Base-by-base conservation (phyloP, 1,140 invertebrate species). In the Drosophila trapezifrons region DNA sequence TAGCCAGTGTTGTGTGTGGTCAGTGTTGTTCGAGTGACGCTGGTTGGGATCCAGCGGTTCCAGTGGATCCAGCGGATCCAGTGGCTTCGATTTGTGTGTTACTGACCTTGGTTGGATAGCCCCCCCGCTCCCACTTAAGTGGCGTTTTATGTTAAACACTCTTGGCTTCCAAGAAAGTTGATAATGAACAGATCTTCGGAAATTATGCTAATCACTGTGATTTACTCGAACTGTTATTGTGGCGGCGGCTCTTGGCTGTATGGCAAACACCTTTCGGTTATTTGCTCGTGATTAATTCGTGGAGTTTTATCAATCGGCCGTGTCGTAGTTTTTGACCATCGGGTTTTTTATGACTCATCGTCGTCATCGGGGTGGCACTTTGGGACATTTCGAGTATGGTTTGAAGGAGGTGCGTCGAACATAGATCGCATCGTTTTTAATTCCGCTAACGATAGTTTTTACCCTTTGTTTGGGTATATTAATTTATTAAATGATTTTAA, bases 141-240 rank as follows among this genome's bases (percentile, higher is more conserved):
- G 79, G 38, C 63, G 37, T 89, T 80, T 89, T 84, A 84, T 84
- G 85, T 84, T 89, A 84, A 89, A 51, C 59, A 78, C 51, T 54
- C 32, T n/a, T 10, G 51, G n/a, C 51, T 89, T 89, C 80, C 84
- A 90, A 78, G 84, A 89, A 89, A 89, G 85, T 77, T 80, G 77
- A 76, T 82, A 79, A 83, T 79, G 70, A 56, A 40, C 57, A 60
- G 67, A 37, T 57, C 52, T 51, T 52, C 43, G 72, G 55, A 83
- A 77, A 87, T 89, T 87, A 87, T 87, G 84, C 65, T 89, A 87
- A 87, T 89, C 77, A 47, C 42, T 3, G 38, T 37, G 40, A 67
- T 81, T 69, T 63, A 71, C 65, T 67, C 54, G 32, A 49, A 29
- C 29, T 63, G 74, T 40, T 54, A 43, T 29, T 49, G 42, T 64